Percentiles rank a stretch among this genome's conserved stretches.
Conservation (phyloP, 2,888 invertebrate species). For the Strigamia maritima region DNA sequence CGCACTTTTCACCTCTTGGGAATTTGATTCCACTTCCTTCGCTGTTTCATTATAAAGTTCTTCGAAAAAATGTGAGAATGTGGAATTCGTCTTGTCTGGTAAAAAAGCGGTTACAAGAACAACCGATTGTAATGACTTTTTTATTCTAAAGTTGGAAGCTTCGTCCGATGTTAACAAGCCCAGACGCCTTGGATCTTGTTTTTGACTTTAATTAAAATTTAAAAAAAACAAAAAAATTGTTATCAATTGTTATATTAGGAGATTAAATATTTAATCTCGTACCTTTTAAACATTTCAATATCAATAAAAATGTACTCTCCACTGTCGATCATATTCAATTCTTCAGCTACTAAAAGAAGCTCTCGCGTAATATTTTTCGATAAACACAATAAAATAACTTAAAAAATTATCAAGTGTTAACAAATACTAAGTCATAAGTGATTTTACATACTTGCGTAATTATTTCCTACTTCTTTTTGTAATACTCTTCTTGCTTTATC, state of each 20-base stretch:
- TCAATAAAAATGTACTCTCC: conserved; percentile 35
- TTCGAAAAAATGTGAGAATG: background rate
- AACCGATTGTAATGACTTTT: background rate
- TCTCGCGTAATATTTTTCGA: background rate
- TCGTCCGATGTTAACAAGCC: background rate
- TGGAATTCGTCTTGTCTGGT: conserved; percentile 1
- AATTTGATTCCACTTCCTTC: background rate
- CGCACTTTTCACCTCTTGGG: conserved; percentile 25
- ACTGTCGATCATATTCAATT: conserved; percentile 28
- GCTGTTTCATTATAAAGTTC: conserved; percentile 15
- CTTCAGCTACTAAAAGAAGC: conserved; percentile 30
- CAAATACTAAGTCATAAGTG: background rate
- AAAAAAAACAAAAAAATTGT: background rate
- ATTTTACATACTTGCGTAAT: background rate
- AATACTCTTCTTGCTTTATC: background rate
- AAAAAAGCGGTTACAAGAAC: conserved; percentile 13
- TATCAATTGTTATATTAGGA: too few relatives aligned
- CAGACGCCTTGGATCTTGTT: background rate
- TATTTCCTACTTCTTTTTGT: background rate
- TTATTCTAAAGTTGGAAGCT: background rate
- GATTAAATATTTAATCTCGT: background rate
- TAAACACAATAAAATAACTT: conserved; percentile 29
- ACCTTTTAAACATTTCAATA: conserved; percentile 26
- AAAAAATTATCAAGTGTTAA: background rate
- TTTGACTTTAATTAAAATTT: background rate